Evolutionary conservation across 2,797 vertebrate genomes (phyloP), one percentile per base, ranked within the genome.

Genomic region (Hirundo rustica): DNA sequence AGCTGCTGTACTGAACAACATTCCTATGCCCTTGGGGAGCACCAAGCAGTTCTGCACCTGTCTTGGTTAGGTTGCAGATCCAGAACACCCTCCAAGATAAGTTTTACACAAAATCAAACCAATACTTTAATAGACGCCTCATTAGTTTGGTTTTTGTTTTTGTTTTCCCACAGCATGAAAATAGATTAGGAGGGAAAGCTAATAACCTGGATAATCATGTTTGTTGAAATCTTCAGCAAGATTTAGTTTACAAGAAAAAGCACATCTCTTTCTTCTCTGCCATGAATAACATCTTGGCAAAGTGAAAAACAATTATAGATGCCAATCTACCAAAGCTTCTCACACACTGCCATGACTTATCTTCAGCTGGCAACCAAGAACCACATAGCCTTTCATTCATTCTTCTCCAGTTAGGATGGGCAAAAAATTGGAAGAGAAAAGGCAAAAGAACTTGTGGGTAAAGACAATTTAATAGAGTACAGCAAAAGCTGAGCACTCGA

Each of bases 181-280:
- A 48, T 27, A 0, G 57, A 71, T 75, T 58, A 61, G 4, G 30
- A 91, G 18, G 13, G 12, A 68, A 67, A 62, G 16, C 38, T 86
- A 88, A 75, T 4, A 18, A 55, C 14, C 13, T 44, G 42, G 16
- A 68, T 68, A 92, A 85, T n/a, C 2, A 13, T 4, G 1, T 64
- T 50, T 74, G 38, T 58, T 66, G 50, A 54, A 89, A 54, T 48
- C 47, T 58, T 68, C 10, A 11, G 40, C 34, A 71, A 48, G 19
- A 57, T 78, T 42, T 78, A 87, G 18, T 88, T 74, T 29, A 42
- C 16, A 89, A 67, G 38, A 75, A 83, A 80, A 53, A n/a, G 5
- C 0, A 11, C 2, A 5, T 30, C 0, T 8, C 22, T 61, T 68
- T 16, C 8, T 80, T 34, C 38, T 51, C 34, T 65, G 10, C 30